phyloP scores from a whole-genome alignment of 2,113 vertebrate genomes.

The Xiphias gladius region DNA sequence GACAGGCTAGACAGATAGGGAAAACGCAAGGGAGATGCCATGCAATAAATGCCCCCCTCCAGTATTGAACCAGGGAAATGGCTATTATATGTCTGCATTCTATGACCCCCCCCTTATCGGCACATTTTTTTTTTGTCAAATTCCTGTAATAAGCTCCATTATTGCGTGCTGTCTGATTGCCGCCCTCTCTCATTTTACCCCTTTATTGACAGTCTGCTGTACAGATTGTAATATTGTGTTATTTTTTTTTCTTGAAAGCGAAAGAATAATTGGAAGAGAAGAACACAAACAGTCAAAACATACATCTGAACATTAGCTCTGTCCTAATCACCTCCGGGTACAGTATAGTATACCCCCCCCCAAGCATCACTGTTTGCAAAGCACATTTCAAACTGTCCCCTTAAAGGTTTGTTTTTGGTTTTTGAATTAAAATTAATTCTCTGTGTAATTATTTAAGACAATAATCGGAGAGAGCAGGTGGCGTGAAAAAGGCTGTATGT shows the following conservation, averaged over 20 bases:
- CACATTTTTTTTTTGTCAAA: too few species aligned
- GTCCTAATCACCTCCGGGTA: not conserved
- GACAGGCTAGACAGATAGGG: conserved; percentile 19
- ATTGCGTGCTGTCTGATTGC: not conserved
- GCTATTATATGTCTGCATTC: not conserved
- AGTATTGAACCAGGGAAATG: not conserved
- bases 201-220: too few species aligned
- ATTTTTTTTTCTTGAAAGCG: not conserved
- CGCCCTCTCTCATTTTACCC: not conserved
- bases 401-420: not conserved
- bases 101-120: too few species aligned
- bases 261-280: not conserved
- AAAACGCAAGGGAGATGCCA: not conserved
- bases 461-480: conserved; percentile 1
- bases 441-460: not conserved
- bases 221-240: not conserved
- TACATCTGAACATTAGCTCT: not conserved
- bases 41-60: not conserved
- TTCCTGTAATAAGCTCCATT: not conserved
- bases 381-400: not conserved
- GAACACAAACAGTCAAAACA: not conserved
- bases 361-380: not conserved
- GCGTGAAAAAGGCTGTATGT: not conserved
- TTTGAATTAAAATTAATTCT: conserved; percentile 11
- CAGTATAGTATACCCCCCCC: not conserved